These are phyloP conservation scores for Mesorhabditis sp. DNA, from an alignment of 2,888 invertebrate species.

Conservation along the genomic window DNA sequence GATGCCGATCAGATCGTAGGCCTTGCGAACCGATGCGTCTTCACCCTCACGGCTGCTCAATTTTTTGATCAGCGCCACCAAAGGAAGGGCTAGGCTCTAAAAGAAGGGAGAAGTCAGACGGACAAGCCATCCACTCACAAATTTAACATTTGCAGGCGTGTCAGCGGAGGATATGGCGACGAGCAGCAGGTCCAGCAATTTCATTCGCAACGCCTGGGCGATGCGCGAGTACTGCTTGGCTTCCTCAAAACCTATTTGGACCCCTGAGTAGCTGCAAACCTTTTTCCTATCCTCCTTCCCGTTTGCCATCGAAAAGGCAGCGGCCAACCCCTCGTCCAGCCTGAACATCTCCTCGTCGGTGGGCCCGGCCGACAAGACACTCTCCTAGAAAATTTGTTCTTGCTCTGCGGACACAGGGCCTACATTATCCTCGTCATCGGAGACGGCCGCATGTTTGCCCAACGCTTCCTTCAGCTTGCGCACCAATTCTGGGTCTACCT, in stretches of 20 bases:
- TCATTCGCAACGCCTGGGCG: neutral
- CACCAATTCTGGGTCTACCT: neutral
- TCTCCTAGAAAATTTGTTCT: neutral
- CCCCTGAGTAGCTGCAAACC: neutral
- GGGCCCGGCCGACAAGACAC: neutral
- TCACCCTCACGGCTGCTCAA: neutral
- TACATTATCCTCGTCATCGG: neutral
- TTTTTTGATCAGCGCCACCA: neutral
- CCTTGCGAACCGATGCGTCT: neutral
- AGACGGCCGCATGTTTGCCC: neutral
- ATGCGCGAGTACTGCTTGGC: neutral
- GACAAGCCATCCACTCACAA: neutral
- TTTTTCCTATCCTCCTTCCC: neutral
- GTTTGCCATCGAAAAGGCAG: neutral
- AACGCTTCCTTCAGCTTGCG: neutral
- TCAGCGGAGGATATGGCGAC: neutral
- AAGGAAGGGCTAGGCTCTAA: neutral
- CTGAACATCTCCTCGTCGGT: neutral
- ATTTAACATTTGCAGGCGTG: neutral
- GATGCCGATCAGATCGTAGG: neutral
- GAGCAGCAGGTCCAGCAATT: neutral
- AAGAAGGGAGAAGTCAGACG: neutral
- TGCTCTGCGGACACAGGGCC: neutral
- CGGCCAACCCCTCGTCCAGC: neutral
- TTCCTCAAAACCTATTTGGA: neutral